Base-by-base conservation (phyloP, 1,140 invertebrate species). In the Drosophila bocki region DNA sequence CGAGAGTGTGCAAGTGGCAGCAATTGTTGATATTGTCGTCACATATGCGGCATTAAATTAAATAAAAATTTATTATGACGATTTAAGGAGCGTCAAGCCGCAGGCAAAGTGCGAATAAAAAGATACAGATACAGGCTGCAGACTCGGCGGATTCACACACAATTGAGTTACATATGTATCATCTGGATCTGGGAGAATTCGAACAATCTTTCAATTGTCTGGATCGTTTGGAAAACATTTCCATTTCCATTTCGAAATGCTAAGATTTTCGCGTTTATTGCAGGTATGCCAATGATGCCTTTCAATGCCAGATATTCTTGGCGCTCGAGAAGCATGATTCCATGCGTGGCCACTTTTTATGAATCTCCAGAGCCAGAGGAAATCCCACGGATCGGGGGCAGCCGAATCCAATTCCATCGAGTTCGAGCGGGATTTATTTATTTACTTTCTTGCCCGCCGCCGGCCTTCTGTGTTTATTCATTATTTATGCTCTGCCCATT, bases 11-110 rank as follows among this genome's bases (percentile, higher is more conserved):
- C 67, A 82, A 86, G 75, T 86, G 79, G 58, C 79, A 63, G 67
- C 83, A 86, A 87, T 86, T 87, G 82, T 63, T 86, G 75, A 82
- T 82, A 82, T 82, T 74, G 65, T 69, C 77, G 81, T 83, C 72
- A 75, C 35, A 71, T 80, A 80, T 79, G 48, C 71, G 83, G 51
- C 85, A 90, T 80, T 88, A 88, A 88, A 88, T 88, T 88, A 88
- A 88, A 88, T 88, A 84, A 88, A 88, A 78, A 83, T 88, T 90
- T 88, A 88, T 78, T 88, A 80, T 84, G 85, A 90, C 84, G 82
- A 88, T 88, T 88, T 88, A 90, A 84, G 80, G 48, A 90, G 81
- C 80, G 54, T 68, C 58, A 37, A 42, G 50, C 26, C 42, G 57
- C 76, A 64, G 64, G 62, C 70, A 81, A 69, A 86, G 84, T 88